Percentiles rank a stretch among this genome's conserved stretches.
Conservation (phyloP, 2,113 vertebrate genomes). For the Pangasianodon hypophthalmus region DNA sequence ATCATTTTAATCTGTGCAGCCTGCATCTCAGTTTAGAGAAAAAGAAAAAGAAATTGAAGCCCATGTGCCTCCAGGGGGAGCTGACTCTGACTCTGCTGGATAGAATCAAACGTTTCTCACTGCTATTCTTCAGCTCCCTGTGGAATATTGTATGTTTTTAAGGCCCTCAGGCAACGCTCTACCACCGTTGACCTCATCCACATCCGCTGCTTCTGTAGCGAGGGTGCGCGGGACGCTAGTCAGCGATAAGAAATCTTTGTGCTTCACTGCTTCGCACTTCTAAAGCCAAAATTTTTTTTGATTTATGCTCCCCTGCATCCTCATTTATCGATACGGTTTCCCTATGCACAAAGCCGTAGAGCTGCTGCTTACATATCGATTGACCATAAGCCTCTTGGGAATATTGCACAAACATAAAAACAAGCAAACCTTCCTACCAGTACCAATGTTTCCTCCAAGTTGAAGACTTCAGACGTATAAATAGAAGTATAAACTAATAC, state of each 20-base stretch:
- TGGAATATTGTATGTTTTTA: conserved; percentile 54
- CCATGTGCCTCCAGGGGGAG: conserved; percentile 34
- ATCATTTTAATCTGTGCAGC: conserved; percentile 1
- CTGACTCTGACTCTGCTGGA: conserved; percentile 46
- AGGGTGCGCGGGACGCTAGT: conserved; percentile 48
- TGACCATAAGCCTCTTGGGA: conserved; percentile 49
- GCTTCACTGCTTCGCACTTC: conserved; percentile 50
- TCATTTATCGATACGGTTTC: conserved; percentile 63
- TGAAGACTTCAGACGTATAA: neutral
- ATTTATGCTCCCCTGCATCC: conserved; percentile 54
- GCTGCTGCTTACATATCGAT: conserved; percentile 63
- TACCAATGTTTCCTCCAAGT: conserved; percentile 21
- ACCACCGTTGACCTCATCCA: conserved; percentile 55
- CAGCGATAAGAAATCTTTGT: conserved; percentile 49
- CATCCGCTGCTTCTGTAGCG: conserved; percentile 44
- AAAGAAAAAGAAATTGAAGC: neutral
- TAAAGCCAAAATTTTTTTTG: conserved; percentile 42
- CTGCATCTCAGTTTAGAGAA: neutral
- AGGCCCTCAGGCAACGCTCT: conserved; percentile 58
- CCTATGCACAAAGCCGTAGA: conserved; percentile 49
- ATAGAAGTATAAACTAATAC: neutral
- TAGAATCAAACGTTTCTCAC: conserved; percentile 40
- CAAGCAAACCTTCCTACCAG: conserved; percentile 46
- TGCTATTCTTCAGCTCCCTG: conserved; percentile 15
- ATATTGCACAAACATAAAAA: conserved; percentile 34